Evolutionary conservation across 2,888 invertebrate genomes (phyloP).

Genomic region (Tenthredo scrophulariae): DNA sequence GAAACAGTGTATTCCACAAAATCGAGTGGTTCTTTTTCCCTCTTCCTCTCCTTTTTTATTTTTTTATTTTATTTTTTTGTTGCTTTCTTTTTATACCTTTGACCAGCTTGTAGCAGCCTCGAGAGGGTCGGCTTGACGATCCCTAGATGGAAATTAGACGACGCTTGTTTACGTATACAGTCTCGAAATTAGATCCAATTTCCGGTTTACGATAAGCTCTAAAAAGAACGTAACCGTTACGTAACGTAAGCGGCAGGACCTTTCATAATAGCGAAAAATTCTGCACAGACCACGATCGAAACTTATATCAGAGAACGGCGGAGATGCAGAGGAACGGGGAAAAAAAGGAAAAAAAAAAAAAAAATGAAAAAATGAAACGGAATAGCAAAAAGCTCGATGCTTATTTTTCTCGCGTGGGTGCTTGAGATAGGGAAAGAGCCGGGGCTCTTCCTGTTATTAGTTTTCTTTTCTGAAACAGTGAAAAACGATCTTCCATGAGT

Average conservation of each 20-base stretch:
- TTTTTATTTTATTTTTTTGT: not conserved
- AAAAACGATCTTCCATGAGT: not conserved
- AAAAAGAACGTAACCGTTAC: slow-evolving; percentile 11
- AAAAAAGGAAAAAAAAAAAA: not conserved
- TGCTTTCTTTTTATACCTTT: not conserved
- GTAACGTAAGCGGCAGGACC: not conserved
- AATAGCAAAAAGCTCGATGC: slow-evolving; percentile 5
- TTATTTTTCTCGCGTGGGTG: slow-evolving; percentile 16
- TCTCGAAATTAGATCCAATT: slow-evolving; percentile 42
- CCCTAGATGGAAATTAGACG: slow-evolving; percentile 35
- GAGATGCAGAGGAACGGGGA: not conserved
- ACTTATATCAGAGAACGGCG: not conserved
- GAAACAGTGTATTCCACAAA: not conserved
- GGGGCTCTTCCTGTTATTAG: not conserved
- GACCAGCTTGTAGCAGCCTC: not conserved
- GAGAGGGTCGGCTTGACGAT: slow-evolving; percentile 22
- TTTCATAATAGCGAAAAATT: not conserved
- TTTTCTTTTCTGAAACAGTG: slow-evolving; percentile 3
- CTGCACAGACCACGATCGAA: not conserved
- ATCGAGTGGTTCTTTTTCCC: not conserved
- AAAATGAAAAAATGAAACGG: not conserved
- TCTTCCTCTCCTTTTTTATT: not conserved
- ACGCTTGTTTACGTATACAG: slow-evolving; percentile 46
- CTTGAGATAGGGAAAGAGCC: slow-evolving; percentile 1
- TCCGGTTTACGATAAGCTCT: slow-evolving; percentile 35